Evolutionary conservation across 2,888 invertebrate genomes (phyloP), one percentile per base, ranked within the genome.

Genomic region (Escarpia spicata): DNA sequence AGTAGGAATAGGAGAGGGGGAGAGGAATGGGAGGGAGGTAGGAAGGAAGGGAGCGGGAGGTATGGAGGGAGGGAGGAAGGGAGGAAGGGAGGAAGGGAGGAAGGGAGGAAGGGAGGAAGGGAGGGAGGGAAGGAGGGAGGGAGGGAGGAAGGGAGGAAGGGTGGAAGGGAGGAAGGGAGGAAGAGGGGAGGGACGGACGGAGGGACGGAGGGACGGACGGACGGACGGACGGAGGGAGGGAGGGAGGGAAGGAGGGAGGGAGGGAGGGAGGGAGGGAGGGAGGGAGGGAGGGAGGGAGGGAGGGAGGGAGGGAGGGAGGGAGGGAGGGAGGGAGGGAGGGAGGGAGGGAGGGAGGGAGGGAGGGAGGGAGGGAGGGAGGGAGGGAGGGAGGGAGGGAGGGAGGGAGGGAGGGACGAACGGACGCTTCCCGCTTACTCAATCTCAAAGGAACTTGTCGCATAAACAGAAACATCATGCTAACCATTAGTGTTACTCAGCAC

Each of bases 171-270:
- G 12, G 52, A 9, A 52, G 12, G 52, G 52, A 52, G 43, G 92
- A 92, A 9, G 75, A 12, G n/a, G 12, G 43, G n/a, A 92, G 31
- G 92, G 92, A 89, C 6, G 58, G 52, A 52, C 9, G 58, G 92
- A 52, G n/a, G 26, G 45, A 58, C 10, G 58, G 58, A 52, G n/a
- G 45, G 26, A 92, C 12, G 92, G 52, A 52, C 52, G 52, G 52
- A 52, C 52, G 52, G 52, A 52, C 52, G 4, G 52, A 52, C 52
- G 52, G 52, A 52, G 10, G 52, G 52, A 52, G 10, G 52, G 52
- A 52, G 10, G 52, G 52, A 52, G 10, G 52, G 52, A 52, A 9
- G 52, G 52, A 52, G 10, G 52, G 52, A 52, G 10, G 52, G 52
- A 52, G 10, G 52, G 52, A 52, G 10, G 52, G 52, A 52, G 10